phyloP scores from a whole-genome alignment of 2,888 invertebrate genomes.

The Maniola hyperantus region DNA sequence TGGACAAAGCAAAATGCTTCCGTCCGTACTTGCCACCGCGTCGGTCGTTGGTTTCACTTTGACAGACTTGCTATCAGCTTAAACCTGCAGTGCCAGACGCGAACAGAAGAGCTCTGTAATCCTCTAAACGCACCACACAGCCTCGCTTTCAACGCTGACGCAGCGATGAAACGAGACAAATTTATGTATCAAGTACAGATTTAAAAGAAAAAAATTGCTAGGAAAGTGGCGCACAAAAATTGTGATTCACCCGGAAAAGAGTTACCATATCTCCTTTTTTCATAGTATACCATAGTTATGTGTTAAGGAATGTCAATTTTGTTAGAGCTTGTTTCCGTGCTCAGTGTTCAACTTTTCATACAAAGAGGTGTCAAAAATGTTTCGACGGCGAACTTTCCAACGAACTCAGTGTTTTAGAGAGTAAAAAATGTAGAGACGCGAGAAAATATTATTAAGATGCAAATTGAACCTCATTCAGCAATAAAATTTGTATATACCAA shows the following conservation, averaged over 20 bases:
- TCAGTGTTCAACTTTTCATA: neutral
- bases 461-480: constrained; percentile 21
- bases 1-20: constrained; percentile 16
- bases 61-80: constrained; percentile 22
- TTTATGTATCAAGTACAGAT: too few species aligned
- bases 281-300: too few species aligned
- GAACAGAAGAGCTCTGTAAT: neutral
- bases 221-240: too few species aligned
- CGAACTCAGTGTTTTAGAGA: neutral
- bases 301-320: too few species aligned
- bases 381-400: neutral
- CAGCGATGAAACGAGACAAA: neutral
- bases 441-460: constrained; percentile 22
- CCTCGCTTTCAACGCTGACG: neutral
- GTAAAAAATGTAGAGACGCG: neutral
- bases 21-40: constrained; percentile 3
- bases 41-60: constrained; percentile 5
- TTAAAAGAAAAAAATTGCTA: too few species aligned
- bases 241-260: too few species aligned
- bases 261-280: too few species aligned
- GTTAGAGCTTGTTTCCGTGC: too few species aligned
- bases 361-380: neutral
- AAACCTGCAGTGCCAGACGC: constrained; percentile 18
- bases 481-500: constrained; percentile 21
- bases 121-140: neutral